Conservation (phyloP, 2,113 vertebrate genomes). For the Edolisoma coerulescens region DNA sequence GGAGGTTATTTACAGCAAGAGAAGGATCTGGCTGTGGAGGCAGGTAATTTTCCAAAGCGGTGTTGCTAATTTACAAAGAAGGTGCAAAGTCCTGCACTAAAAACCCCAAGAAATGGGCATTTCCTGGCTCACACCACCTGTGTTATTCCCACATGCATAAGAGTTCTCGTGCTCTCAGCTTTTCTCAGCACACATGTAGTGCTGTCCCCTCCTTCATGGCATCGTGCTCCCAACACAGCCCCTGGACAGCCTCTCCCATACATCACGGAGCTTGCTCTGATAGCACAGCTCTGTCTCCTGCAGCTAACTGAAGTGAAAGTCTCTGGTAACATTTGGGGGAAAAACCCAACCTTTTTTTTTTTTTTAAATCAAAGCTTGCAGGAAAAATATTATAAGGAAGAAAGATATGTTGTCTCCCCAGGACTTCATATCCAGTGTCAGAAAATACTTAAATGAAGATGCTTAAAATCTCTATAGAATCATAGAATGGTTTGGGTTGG, state of each 20-base stretch:
- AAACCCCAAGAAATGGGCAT: not conserved
- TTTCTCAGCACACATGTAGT: accelerated
- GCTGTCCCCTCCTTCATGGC: not conserved
- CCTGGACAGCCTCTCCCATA: not conserved
- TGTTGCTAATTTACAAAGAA: not conserved
- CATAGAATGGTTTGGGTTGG: not conserved
- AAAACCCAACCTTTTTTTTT: accelerated
- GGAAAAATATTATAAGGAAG: not conserved
- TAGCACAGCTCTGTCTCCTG: not conserved
- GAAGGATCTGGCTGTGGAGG: not conserved
- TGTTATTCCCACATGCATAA: not conserved
- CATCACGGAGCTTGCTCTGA: accelerated
- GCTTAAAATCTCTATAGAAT: not conserved
- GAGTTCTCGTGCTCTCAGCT: not conserved
- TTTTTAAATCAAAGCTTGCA: not conserved
- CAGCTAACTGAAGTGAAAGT: not conserved
- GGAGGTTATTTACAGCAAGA: not conserved
- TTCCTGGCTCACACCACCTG: not conserved
- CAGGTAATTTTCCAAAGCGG: not conserved
- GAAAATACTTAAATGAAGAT: not conserved
- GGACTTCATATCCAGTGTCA: not conserved
- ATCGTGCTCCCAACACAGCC: accelerated
- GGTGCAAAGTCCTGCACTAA: not conserved
- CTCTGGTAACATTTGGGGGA: not conserved
- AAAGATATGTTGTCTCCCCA: not conserved